phyloP scores from a whole-genome alignment of 2,113 vertebrate species.

The Vanacampus margaritifer region DNA sequence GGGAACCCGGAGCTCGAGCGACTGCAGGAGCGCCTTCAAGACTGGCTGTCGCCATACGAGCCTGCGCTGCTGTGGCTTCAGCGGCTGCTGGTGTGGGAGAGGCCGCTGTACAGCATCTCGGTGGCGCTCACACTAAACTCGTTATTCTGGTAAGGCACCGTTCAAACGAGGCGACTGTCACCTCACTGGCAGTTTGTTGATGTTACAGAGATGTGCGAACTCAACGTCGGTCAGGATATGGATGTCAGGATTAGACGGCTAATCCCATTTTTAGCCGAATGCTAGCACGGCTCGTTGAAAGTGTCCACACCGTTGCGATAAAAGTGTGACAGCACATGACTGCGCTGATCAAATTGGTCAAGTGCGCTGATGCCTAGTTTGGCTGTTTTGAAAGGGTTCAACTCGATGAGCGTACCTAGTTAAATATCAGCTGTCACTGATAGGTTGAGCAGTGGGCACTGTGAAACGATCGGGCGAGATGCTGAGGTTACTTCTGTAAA shows the following conservation, averaged over 20 bases:
- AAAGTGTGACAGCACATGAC: not conserved
- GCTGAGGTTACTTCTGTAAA: not conserved
- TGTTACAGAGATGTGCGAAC: not conserved
- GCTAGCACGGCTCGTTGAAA: slow-evolving; percentile 33
- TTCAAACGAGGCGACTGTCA: not conserved
- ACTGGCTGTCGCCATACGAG: slow-evolving; percentile 77
- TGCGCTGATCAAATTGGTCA: not conserved
- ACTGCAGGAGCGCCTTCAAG: slow-evolving; percentile 78
- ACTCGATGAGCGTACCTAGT: not conserved
- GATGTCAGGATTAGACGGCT: slow-evolving; percentile 48
- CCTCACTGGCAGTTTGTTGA: not conserved
- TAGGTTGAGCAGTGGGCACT: not conserved
- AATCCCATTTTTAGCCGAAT: slow-evolving; percentile 56
- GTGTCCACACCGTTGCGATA: not conserved
- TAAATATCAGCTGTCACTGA: slow-evolving; percentile 28
- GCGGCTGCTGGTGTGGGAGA: slow-evolving; percentile 91
- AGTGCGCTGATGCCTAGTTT: not conserved
- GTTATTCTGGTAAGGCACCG: slow-evolving; percentile 81
- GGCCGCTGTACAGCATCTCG: slow-evolving; percentile 85
- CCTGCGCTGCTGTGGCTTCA: slow-evolving; percentile 77
- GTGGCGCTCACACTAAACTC: slow-evolving; percentile 86
- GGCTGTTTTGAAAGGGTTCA: not conserved
- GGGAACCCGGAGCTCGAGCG: slow-evolving; percentile 63
- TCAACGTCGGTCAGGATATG: not conserved
- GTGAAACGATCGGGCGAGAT: not conserved